Evolutionary conservation across 2,113 vertebrate species (phyloP), one percentile per base, ranked within the genome.

Genomic region (Micromys minutus): DNA sequence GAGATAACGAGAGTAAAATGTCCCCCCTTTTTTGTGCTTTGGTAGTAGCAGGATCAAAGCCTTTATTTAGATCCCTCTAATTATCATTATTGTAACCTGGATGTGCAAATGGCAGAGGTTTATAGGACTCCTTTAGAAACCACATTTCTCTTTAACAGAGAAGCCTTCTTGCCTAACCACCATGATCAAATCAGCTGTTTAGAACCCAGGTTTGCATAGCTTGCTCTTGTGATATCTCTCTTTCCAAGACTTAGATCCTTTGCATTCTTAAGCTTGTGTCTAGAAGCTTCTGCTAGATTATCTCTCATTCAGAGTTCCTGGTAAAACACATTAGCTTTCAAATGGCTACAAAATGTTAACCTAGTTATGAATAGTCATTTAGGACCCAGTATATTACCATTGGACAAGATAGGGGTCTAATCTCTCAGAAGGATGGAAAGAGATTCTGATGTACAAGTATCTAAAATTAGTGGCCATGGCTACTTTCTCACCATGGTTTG

Each of bases 1-100:
- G 39, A 57, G 81, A 17, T 87, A 84, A 87, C 29, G 63, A 57
- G 74, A 94, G 45, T 39, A 72, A 91, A 74, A 74, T 94, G 45
- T 29, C 87, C 63, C 50, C 50, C 89, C 90, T 87, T 86, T 55
- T 31, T 42, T 15, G 36, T 42, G 57, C 24, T 39, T 96, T 47
- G 50, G 52, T 84, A 15, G 13, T 36, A 71, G 91, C 16, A 61
- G 67, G 76, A 89, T 74, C 39, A 61, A 94, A 75, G 65, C 50
- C 61, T 55, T 86, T n/a, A 47, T 86, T 84, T 31, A 36, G n/a
- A 93, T 15, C 24, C 57, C 74, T 61, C 65, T 92, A 2, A 11
- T 74, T 93, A 72, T 87, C 57, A 17, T 85, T 71, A 8, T 84
- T 6, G 4, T 42, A 31, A 63, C 29, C 17, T 15, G 26, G 59